Evolutionary conservation across 2,797 vertebrate species (phyloP).

Genomic region (Rhincodon typus): DNA sequence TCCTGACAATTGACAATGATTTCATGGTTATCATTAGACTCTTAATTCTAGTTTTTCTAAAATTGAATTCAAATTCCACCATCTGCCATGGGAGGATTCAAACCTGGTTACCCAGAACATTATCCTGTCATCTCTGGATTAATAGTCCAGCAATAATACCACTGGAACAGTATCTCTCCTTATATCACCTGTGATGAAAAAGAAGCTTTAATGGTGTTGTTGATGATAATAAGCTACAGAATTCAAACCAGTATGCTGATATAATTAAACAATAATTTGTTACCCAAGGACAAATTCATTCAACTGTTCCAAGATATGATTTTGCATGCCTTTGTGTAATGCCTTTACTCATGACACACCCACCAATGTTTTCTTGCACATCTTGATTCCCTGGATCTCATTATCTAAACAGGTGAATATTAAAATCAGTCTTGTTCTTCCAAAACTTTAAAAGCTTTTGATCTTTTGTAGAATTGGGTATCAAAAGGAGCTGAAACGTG

Average conservation of each 20-base stretch:
- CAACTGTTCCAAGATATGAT: background rate
- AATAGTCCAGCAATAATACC: too few relatives aligned
- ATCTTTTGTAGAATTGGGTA: background rate
- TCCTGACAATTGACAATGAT: too few relatives aligned
- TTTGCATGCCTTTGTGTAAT: background rate
- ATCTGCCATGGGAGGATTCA: too few relatives aligned
- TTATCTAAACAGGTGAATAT: background rate
- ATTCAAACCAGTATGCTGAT: background rate
- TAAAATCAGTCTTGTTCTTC: background rate
- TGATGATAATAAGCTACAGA: background rate
- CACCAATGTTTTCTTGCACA: background rate
- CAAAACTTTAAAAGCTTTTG: background rate
- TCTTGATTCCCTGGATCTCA: background rate
- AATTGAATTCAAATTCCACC: too few relatives aligned
- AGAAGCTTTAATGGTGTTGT: background rate
- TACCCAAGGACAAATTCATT: background rate
- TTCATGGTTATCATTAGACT: too few relatives aligned
- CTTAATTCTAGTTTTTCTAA: too few relatives aligned
- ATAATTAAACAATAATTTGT: background rate
- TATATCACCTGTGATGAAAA: background rate
- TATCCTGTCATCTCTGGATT: too few relatives aligned
- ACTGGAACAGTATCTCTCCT: too few relatives aligned
- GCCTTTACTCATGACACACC: background rate
- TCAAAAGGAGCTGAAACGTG: background rate
- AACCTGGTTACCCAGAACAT: too few relatives aligned